A percentile compares a stretch with the other conserved stretches of the same genome.
These are phyloP conservation scores for Engraulis encrasicolus DNA, from an alignment of 2,113 vertebrate genomes.

Conservation along the genomic window DNA sequence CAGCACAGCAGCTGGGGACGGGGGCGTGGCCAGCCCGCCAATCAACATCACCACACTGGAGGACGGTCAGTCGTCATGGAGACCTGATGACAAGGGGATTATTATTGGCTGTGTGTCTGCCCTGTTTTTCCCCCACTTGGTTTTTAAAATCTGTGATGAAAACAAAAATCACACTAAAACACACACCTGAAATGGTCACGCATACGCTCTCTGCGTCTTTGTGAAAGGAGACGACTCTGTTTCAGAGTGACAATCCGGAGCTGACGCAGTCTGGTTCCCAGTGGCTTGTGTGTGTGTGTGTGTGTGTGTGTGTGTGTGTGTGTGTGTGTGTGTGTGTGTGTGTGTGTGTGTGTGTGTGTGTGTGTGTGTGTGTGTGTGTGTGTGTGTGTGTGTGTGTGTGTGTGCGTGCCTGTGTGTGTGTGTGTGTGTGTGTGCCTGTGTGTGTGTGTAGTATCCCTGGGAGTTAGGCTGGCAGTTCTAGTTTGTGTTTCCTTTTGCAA, in stretches of 20 bases:
- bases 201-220: constrained; percentile 28
- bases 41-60: constrained; percentile 82
- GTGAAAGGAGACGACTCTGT: constrained; percentile 61
- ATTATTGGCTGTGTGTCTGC: constrained; percentile 44
- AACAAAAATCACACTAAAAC: constrained; percentile 51
- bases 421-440: no score
- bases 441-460: background rate
- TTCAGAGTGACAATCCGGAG: background rate
- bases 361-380: constrained; percentile 18
- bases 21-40: constrained; percentile 78
- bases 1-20: constrained; percentile 88
- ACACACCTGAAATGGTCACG: background rate
- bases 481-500: constrained; percentile 69
- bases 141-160: background rate
- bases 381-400: no score
- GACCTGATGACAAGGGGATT: constrained; percentile 38
- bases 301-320: background rate
- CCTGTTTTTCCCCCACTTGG: constrained; percentile 40
- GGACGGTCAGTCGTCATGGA: constrained; percentile 75
- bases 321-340: constrained; percentile 35
- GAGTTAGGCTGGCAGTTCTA: constrained; percentile 28
- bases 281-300: background rate
- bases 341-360: background rate
- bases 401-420: no score
- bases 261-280: background rate